Evolutionary conservation across 2,113 vertebrate species (phyloP).

Genomic region (Willisornis vidua): DNA sequence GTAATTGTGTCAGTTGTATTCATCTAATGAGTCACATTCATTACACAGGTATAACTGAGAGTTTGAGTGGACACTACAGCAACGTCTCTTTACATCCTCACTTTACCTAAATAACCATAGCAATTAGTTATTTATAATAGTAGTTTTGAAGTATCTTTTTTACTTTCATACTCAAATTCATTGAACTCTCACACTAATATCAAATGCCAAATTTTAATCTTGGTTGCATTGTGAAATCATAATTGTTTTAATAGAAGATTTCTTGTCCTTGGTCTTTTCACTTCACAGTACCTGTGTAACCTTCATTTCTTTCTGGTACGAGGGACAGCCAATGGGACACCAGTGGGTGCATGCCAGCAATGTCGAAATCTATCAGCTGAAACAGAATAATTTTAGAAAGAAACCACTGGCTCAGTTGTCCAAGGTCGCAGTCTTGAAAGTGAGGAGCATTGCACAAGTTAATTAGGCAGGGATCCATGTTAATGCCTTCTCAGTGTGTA

Average conservation of each 20-base stretch:
- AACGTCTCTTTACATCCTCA: background rate
- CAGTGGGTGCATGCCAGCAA: background rate
- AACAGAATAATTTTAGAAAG: background rate
- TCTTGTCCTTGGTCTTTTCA: background rate
- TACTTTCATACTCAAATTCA: background rate
- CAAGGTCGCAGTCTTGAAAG: background rate
- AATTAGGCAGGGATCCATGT: background rate
- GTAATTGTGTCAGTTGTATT: background rate
- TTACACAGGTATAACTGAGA: background rate
- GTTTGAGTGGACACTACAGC: background rate
- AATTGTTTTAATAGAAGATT: background rate
- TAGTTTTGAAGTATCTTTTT: background rate
- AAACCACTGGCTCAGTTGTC: background rate
- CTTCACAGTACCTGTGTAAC: background rate
- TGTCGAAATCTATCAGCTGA: background rate
- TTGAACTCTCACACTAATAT: fast-evolving
- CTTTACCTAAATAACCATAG: background rate
- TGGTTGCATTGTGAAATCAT: background rate
- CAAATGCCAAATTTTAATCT: background rate
- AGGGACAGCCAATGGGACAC: background rate
- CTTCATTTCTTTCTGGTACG: background rate
- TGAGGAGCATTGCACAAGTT: background rate
- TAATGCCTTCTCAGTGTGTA: background rate
- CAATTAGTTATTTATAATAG: background rate
- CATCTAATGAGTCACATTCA: background rate